Evolutionary conservation across 92 coral and sea anemone genomes (phyloP), one percentile per base, ranked within the genome.

Genomic region (Umimayanthus chanpuru): DNA sequence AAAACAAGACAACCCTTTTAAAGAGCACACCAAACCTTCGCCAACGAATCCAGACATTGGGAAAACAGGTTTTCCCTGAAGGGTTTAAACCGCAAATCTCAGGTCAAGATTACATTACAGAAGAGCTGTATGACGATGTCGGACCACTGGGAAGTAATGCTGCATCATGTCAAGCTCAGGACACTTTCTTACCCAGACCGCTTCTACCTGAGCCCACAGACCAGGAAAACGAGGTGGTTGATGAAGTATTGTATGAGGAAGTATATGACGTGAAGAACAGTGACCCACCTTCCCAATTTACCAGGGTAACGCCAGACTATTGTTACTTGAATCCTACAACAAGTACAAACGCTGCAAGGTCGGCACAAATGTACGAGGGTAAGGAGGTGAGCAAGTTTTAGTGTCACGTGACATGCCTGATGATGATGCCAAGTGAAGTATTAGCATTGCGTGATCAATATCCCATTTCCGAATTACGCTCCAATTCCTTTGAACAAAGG

Each of bases 121-220:
- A 1, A 9, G 43, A 73, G 12, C 77, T 73, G 6, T 30, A 73
- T 73, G 40, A 73, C 8, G 4, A 20, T 30, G 15, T 28, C 39
- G 23, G 32, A 32, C 2, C 79, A 39, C 68, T 5, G 26, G 53
- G n/a, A 39, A 18, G 7, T 11, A 75, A 75, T 6, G 29, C 16
- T 36, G 5, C 50, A 40, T 10, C 79, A 0, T 36, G 79, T 36
- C 79, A 36, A 21, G 53, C n/a, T 74, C 25, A 39, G 29, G 28
- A 74, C 25, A 74, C 49, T 15, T 74, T 74, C 10, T 21, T 74
- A 20, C 50, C 43, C 25, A 30, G 25, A 5, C 79, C n/a, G 39
- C 79, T 43, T 9, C 79, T 6, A 74, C 25, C 79, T 39, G 79
- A 39, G 14, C 79, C 49, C 28, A 74, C 49, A n/a, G 79, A 75